phyloP scores from a whole-genome alignment of 2,888 invertebrate species.

The Capitulum mitella region DNA sequence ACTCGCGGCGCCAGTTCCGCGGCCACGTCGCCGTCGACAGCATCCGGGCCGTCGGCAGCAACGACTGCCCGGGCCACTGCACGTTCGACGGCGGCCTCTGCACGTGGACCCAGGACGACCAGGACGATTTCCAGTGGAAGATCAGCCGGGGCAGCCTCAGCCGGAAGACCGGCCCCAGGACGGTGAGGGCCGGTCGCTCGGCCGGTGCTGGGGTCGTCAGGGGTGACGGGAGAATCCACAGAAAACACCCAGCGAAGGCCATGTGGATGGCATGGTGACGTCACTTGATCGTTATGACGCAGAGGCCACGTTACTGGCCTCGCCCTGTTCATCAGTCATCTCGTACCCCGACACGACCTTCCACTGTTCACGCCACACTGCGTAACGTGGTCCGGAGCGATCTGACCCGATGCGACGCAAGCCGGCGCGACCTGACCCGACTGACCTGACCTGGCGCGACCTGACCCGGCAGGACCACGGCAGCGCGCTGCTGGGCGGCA shows the following conservation, averaged over 20 bases:
- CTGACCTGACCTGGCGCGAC: neutral
- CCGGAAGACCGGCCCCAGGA: slow-evolving; percentile 52
- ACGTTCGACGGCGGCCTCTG: slow-evolving; percentile 54
- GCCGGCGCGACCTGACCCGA: neutral
- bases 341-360: neutral
- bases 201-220: too few species aligned
- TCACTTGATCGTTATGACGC: neutral
- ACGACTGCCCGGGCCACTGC: slow-evolving; percentile 44
- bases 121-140: slow-evolving; percentile 53
- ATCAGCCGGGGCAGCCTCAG: slow-evolving; percentile 52
- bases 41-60: slow-evolving; percentile 43
- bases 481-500: slow-evolving; percentile 48
- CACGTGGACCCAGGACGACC: slow-evolving; percentile 52
- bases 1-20: slow-evolving; percentile 50
- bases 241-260: too few species aligned
- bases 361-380: neutral
- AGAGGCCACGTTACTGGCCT: neutral
- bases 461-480: slow-evolving; percentile 46
- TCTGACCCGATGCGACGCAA: neutral
- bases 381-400: too few species aligned
- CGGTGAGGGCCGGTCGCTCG: neutral
- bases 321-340: neutral
- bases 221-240: too few species aligned
- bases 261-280: too few species aligned
- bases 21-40: slow-evolving; percentile 54